These are phyloP conservation scores for Doryteuthis pealeii DNA, from an alignment of 1,140 invertebrate species.

Conservation along the genomic window DNA sequence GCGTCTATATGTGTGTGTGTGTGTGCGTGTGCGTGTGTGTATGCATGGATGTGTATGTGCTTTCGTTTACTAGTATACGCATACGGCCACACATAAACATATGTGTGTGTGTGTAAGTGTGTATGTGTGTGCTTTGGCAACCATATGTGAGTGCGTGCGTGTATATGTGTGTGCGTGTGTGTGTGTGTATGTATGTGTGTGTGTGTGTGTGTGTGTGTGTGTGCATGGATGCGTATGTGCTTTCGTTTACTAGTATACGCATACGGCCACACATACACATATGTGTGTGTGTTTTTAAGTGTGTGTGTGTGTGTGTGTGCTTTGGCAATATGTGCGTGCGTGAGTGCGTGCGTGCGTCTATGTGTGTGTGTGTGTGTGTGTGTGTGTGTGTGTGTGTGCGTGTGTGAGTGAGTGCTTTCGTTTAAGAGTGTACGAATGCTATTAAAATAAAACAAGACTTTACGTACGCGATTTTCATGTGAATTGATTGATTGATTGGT, in stretches of 20 bases:
- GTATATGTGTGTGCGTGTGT: background rate
- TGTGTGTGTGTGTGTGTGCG: slow-evolving; percentile 1
- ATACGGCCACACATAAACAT: background rate
- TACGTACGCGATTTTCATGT: too few species aligned
- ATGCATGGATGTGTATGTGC: background rate
- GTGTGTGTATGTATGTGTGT: slow-evolving; percentile 4
- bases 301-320: background rate
- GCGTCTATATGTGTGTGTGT: background rate
- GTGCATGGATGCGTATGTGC: background rate
- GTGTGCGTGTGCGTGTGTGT: background rate
- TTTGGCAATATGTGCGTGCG: background rate
- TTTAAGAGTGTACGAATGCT: too few species aligned
- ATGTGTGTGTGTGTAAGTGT: background rate
- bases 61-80: background rate
- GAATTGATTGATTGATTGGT: too few species aligned
- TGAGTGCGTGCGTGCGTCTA: background rate
- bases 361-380: background rate
- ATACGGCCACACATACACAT: background rate
- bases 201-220: slow-evolving; percentile 2
- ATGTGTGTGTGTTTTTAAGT: background rate
- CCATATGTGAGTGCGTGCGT: background rate
- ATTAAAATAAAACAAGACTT: too few species aligned
- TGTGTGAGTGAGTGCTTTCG: background rate
- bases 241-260: background rate
- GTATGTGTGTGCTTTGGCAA: background rate